Conservation (phyloP, 2,797 vertebrate species). For the Pangasius mekongensis region DNA sequence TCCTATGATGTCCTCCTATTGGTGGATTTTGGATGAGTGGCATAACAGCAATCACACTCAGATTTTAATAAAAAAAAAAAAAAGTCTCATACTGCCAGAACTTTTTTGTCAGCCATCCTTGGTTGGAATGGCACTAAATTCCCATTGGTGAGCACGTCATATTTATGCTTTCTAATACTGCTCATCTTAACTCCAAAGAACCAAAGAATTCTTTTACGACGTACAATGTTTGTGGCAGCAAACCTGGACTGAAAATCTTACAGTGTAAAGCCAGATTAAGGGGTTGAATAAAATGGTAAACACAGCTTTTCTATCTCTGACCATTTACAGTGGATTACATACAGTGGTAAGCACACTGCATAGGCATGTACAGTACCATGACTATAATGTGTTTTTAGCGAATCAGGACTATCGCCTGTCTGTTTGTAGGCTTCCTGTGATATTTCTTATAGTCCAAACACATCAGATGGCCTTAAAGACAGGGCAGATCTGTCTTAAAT, state of each 20-base stretch:
- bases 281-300: background rate
- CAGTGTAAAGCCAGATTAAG: background rate
- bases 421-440: constrained; percentile 32
- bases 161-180: background rate
- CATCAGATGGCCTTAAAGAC: constrained; percentile 42
- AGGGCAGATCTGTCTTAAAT: constrained; percentile 56
- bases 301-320: background rate
- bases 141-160: background rate
- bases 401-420: background rate
- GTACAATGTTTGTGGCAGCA: background rate
- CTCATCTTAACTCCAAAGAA: too few relatives aligned
- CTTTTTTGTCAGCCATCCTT: background rate
- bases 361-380: background rate
- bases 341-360: background rate
- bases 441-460: constrained; percentile 52
- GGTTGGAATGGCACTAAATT: background rate
- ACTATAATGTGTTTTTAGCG: background rate
- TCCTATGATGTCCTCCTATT: background rate
- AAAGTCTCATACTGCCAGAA: background rate
- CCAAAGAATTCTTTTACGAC: background rate
- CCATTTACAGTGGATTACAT: background rate
- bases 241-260: background rate
- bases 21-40: background rate
- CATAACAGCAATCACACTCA: background rate
- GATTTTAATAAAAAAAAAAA: background rate